Evolutionary conservation across 2,113 vertebrate species (phyloP).

Genomic region (Xiphorhynchus elegans): DNA sequence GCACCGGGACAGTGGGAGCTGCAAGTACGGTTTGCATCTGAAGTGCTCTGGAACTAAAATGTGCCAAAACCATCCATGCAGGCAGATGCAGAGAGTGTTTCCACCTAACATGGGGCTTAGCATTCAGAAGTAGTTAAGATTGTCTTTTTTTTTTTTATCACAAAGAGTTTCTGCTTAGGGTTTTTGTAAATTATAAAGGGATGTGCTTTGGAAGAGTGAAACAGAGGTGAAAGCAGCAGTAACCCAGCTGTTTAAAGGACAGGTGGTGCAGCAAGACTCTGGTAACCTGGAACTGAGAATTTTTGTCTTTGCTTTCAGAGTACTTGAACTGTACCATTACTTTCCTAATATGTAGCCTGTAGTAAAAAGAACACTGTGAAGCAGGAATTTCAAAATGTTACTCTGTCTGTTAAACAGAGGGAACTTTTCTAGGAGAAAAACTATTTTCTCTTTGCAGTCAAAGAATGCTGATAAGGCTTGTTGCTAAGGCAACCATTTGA

Average conservation of each 20-base stretch:
- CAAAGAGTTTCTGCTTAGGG: not conserved
- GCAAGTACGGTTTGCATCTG: not conserved
- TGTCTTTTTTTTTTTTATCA: not conserved
- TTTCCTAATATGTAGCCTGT: not conserved
- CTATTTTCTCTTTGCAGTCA: not conserved
- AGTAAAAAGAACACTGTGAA: not conserved
- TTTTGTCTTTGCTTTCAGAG: not conserved
- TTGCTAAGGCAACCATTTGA: slow-evolving; percentile 21
- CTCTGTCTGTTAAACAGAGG: not conserved
- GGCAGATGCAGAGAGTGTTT: not conserved
- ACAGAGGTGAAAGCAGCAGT: not conserved
- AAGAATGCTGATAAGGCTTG: not conserved
- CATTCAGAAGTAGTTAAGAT: not conserved
- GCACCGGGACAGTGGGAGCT: accelerated
- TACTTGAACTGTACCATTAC: not conserved
- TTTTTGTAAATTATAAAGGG: not conserved
- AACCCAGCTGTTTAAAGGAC: slow-evolving; percentile 6
- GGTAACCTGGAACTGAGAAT: not conserved
- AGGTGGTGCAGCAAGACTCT: not conserved
- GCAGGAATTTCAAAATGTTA: not conserved
- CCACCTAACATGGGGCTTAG: not conserved
- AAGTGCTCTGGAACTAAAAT: not conserved
- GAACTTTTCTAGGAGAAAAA: not conserved
- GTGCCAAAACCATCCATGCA: not conserved
- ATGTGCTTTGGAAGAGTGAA: not conserved